Evolutionary conservation across 2,113 vertebrate genomes (phyloP).

Genomic region (Pachycephala philippinensis): DNA sequence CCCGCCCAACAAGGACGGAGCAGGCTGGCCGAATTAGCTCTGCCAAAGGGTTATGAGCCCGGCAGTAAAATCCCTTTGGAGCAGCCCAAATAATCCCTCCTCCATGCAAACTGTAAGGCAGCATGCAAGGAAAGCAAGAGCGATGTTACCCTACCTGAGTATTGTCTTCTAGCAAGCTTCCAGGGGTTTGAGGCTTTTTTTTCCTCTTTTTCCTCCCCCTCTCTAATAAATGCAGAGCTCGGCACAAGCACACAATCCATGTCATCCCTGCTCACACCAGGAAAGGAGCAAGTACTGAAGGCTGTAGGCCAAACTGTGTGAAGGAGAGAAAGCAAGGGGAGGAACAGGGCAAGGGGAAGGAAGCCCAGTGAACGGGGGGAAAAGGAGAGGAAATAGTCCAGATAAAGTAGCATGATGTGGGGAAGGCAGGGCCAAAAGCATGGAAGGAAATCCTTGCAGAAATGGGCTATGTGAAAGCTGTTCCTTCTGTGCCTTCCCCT

Average conservation of each 20-base stretch:
- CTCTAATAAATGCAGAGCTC: background rate
- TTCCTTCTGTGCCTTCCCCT: background rate
- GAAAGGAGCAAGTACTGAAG: background rate
- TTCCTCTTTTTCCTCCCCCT: rapidly evolving
- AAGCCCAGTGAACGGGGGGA: background rate
- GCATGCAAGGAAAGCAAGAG: background rate
- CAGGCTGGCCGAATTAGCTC: background rate
- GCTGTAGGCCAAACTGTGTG: background rate
- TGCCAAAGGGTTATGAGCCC: background rate
- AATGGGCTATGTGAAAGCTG: background rate
- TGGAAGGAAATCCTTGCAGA: constrained; percentile 12
- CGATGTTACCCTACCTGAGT: background rate
- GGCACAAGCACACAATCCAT: background rate
- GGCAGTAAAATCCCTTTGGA: background rate
- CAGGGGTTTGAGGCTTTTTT: background rate
- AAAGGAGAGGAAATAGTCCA: background rate
- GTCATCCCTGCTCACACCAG: background rate
- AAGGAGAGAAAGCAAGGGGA: background rate
- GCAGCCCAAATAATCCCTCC: background rate
- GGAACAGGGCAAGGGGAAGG: background rate
- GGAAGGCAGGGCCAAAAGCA: background rate
- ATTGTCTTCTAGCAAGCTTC: background rate
- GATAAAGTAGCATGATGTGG: background rate
- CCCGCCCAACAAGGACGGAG: no score
- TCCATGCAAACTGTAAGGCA: background rate